Evolutionary conservation across 2,888 invertebrate species (phyloP).

Genomic region (Sarcophaga caerulescens): DNA sequence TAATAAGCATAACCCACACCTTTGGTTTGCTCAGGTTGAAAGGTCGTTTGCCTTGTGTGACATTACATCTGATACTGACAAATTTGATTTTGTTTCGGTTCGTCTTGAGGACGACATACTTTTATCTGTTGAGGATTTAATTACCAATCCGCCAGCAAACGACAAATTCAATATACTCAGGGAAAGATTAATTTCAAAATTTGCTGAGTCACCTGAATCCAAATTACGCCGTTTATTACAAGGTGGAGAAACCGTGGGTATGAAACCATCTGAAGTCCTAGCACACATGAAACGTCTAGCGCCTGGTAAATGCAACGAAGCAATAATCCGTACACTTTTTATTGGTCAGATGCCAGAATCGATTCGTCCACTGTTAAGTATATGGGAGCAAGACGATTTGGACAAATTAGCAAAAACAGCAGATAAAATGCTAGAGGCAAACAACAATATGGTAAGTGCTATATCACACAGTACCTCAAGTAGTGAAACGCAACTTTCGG

Average conservation of each 20-base stretch:
- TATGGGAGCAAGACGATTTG: conserved; percentile 51
- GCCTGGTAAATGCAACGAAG: conserved; percentile 50
- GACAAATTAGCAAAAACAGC: conserved; percentile 57
- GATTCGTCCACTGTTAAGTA: conserved; percentile 45
- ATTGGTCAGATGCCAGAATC: conserved; percentile 54
- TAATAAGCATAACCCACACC: conserved; percentile 38
- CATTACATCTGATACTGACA: conserved; percentile 11
- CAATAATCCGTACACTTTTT: conserved; percentile 59
- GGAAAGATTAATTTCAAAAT: conserved; percentile 18
- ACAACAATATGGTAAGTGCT: not conserved
- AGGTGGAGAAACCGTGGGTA: conserved; percentile 45
- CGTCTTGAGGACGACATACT: conserved; percentile 41
- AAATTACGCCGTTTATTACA: conserved; percentile 43
- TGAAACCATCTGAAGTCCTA: conserved; percentile 60
- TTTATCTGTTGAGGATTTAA: conserved; percentile 50
- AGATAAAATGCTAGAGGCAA: conserved; percentile 58
- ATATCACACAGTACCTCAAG: not conserved
- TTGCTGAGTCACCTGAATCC: conserved; percentile 13
- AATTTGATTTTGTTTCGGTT: conserved; percentile 33
- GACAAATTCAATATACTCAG: not conserved
- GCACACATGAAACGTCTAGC: conserved; percentile 62
- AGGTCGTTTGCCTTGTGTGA: conserved; percentile 7
- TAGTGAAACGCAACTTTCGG: not conserved
- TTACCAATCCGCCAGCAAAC: conserved; percentile 2
- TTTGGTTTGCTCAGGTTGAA: conserved; percentile 50